A percentile compares a stretch with the other conserved stretches of the same genome.
phyloP scores from a whole-genome alignment of 2,113 vertebrate genomes.

The Hippolais icterina region DNA sequence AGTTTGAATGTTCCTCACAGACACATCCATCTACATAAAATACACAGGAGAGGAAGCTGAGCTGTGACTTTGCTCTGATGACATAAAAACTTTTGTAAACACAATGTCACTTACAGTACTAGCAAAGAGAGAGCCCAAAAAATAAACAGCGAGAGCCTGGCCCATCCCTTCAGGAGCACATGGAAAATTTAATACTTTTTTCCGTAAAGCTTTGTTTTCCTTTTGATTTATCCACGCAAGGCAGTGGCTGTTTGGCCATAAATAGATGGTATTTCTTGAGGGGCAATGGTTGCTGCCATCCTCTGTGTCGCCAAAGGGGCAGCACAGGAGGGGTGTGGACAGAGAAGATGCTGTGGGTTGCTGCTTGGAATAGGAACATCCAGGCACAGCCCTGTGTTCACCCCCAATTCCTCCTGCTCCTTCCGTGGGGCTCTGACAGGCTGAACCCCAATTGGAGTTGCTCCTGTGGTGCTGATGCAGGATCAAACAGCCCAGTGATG shows the following conservation, averaged over 20 bases:
- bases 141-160: conserved; percentile 55
- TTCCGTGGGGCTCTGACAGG: background rate
- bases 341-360: background rate
- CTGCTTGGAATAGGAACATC: background rate
- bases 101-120: conserved; percentile 72
- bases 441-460: no score
- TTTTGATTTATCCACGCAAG: conserved; percentile 64
- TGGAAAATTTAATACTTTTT: conserved; percentile 76
- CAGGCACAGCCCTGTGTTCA: fast-evolving
- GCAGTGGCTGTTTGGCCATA: conserved; percentile 61
- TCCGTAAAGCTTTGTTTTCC: conserved; percentile 70
- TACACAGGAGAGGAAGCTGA: conserved; percentile 78
- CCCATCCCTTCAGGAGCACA: conserved; percentile 51
- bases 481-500: background rate
- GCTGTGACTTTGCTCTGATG: conserved; percentile 76
- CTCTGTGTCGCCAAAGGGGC: background rate
- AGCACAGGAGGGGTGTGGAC: background rate
- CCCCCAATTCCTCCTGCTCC: background rate
- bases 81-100: conserved; percentile 81
- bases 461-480: background rate
- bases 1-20: conserved; percentile 69
- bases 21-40: conserved; percentile 74
- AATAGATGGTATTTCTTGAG: conserved; percentile 60
- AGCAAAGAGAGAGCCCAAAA: conserved; percentile 36
- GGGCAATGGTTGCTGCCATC: background rate